These are phyloP conservation scores for Mungos mungo DNA, from an alignment of 2,113 vertebrate species.

Conservation along the genomic window DNA sequence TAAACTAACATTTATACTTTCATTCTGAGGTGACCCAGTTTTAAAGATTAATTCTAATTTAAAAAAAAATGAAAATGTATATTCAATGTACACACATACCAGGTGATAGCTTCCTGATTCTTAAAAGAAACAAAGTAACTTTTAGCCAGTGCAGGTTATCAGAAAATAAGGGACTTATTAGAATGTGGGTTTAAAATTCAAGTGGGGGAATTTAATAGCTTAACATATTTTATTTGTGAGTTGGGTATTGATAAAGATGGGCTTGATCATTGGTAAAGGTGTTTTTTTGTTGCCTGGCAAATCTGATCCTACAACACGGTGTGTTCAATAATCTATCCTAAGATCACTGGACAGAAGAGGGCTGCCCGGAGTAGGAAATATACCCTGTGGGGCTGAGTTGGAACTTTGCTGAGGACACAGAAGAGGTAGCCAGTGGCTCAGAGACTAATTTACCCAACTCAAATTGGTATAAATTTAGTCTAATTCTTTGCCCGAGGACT, in stretches of 20 bases:
- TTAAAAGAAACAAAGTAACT: slow-evolving; percentile 25
- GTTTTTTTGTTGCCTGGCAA: neutral
- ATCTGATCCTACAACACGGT: neutral
- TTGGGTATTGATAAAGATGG: neutral
- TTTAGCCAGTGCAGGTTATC: neutral
- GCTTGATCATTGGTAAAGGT: neutral
- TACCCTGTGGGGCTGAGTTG: neutral
- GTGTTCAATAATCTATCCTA: neutral
- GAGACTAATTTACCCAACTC: neutral
- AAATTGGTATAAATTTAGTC: neutral
- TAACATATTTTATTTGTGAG: neutral
- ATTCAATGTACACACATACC: neutral
- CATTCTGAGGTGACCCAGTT: neutral
- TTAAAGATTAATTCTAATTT: neutral
- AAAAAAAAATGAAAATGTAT: neutral
- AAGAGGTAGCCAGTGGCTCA: neutral
- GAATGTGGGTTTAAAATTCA: slow-evolving; percentile 23
- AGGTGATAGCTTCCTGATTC: neutral
- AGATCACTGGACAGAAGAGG: neutral
- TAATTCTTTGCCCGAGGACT: neutral
- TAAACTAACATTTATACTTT: neutral
- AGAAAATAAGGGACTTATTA: neutral
- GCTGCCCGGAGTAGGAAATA: neutral
- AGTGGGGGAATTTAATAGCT: neutral
- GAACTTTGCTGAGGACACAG: neutral